Conservation (phyloP, 2,113 vertebrate species). For the Smithornis capensis region DNA sequence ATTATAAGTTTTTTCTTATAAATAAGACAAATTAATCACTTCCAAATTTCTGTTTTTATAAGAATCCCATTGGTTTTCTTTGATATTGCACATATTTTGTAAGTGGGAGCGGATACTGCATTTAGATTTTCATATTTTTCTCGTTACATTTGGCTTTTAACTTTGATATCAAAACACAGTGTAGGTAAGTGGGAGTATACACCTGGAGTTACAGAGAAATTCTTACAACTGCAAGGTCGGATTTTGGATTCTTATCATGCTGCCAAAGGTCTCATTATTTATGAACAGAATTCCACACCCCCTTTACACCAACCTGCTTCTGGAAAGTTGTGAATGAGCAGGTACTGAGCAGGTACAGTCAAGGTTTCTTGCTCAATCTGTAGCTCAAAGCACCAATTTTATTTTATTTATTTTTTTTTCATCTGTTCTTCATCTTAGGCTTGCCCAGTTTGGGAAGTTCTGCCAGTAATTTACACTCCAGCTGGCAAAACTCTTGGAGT, state of each 20-base stretch:
- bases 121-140: not conserved
- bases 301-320: not conserved
- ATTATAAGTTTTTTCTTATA: not conserved
- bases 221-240: not conserved
- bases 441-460: not conserved
- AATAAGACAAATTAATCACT: not conserved
- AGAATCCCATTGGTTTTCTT: not conserved
- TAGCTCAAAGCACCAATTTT: not conserved
- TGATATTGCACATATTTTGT: not conserved
- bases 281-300: not conserved
- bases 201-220: not conserved
- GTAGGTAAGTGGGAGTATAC: not conserved
- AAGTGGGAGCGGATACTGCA: fast-evolving
- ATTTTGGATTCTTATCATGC: not conserved
- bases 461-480: not conserved
- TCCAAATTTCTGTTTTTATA: not conserved
- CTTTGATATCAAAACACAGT: not conserved
- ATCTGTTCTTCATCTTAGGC: not conserved
- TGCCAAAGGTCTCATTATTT: not conserved
- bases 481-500: not conserved
- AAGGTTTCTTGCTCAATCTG: not conserved
- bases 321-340: not conserved
- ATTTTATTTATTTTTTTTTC: not conserved
- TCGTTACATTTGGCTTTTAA: not conserved
- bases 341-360: not conserved